phyloP scores from a whole-genome alignment of 1,140 invertebrate genomes.

The Drosophila pandora region DNA sequence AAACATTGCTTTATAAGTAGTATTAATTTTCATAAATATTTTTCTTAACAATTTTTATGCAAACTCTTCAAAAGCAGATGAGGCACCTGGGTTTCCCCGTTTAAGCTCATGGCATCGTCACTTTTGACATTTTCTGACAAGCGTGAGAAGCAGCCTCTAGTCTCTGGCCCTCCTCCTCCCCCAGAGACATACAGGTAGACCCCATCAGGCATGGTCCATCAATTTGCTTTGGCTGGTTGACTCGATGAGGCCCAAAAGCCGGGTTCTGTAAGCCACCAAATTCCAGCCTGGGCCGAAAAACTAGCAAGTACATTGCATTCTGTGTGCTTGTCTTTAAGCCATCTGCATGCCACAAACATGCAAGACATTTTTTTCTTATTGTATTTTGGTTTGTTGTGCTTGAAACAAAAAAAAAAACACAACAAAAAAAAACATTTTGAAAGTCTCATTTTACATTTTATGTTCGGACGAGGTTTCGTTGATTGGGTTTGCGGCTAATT shows the following conservation, averaged over 20 bases:
- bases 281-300: conserved; percentile 8
- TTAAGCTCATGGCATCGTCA: conserved; percentile 54
- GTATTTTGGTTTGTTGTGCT: not conserved
- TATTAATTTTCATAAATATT: not conserved
- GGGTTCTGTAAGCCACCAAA: conserved; percentile 26
- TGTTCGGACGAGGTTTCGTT: conserved; percentile 24
- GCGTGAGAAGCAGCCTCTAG: conserved; percentile 63
- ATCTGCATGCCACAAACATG: conserved; percentile 68
- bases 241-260: conserved; percentile 4
- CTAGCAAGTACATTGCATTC: conserved; percentile 33
- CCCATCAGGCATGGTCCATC: conserved; percentile 55
- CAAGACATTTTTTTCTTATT: conserved; percentile 43
- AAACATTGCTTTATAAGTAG: not conserved
- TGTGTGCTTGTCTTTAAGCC: conserved; percentile 19
- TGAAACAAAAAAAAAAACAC: not conserved
- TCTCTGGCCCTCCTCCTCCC: not conserved
- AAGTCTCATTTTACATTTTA: conserved; percentile 51
- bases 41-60: not conserved
- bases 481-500: conserved; percentile 52
- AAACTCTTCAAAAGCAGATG: conserved; percentile 3
- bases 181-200: not conserved
- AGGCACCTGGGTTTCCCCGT: conserved; percentile 20
- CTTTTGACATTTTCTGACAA: conserved; percentile 82
- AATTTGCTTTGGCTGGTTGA: conserved; percentile 53
- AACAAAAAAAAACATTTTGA: conserved; percentile 46